phyloP scores from a whole-genome alignment of 2,888 invertebrate genomes.

The Patella pellucida region DNA sequence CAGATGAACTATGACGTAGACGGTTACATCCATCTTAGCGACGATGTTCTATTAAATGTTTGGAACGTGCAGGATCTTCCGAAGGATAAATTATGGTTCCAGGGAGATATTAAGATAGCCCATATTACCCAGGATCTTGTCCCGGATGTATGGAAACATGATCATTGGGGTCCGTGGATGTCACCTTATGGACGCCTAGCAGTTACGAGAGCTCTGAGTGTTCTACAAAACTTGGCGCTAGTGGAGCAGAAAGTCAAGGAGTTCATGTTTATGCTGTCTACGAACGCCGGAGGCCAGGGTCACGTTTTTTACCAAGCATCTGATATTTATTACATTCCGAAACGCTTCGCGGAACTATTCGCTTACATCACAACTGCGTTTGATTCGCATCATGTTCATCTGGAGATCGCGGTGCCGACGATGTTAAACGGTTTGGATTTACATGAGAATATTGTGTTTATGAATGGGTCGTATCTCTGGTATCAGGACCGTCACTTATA shows the following conservation, averaged over 20 bases:
- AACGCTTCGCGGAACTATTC: neutral
- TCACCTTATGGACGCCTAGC: neutral
- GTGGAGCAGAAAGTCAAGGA: neutral
- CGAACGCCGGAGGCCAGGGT: slow-evolving; percentile 3
- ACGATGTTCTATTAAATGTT: slow-evolving; percentile 21
- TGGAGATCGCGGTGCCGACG: slow-evolving; percentile 21
- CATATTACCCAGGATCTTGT: neutral
- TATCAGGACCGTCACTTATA: slow-evolving; percentile 2
- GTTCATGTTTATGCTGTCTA: slow-evolving; percentile 9
- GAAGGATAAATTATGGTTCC: slow-evolving; percentile 20
- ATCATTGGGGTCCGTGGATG: slow-evolving; percentile 16
- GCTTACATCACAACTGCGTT: neutral
- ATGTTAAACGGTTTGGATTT: slow-evolving; percentile 21
- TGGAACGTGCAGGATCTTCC: slow-evolving; percentile 21
- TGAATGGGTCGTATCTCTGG: slow-evolving; percentile 22
- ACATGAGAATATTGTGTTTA: slow-evolving; percentile 12
- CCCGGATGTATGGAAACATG: neutral
- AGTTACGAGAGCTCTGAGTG: neutral
- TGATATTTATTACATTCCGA: slow-evolving; percentile 20
- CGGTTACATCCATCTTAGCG: slow-evolving; percentile 20
- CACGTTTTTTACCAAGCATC: slow-evolving; percentile 22
- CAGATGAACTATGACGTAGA: slow-evolving; percentile 18
- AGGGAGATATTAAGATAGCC: slow-evolving; percentile 12
- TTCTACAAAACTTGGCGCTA: neutral
- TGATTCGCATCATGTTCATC: neutral